Conservation (phyloP, 2,113 vertebrate genomes). For the Phainopepla nitens region DNA sequence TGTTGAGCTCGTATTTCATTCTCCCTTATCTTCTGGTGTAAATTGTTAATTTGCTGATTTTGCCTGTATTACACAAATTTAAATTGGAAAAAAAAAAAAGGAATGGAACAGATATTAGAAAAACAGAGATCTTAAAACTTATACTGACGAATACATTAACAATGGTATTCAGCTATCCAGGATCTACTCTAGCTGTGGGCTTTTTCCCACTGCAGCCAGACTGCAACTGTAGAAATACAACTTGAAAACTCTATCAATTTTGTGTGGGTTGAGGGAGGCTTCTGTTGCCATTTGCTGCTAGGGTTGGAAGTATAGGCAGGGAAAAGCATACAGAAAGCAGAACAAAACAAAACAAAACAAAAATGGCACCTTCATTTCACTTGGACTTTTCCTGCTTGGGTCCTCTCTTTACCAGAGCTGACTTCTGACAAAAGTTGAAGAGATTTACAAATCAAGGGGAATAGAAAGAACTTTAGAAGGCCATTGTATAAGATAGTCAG, state of each 20-base stretch:
- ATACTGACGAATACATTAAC: not conserved
- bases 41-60: conserved; percentile 89
- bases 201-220: not conserved
- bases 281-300: not conserved
- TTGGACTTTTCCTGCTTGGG: not conserved
- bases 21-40: conserved; percentile 89
- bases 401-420: not conserved
- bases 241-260: not conserved
- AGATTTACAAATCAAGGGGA: not conserved
- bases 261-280: not conserved
- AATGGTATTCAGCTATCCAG: not conserved
- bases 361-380: not conserved
- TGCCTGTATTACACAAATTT: conserved; percentile 79
- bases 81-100: not conserved
- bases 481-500: not conserved
- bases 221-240: not conserved
- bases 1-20: conserved; percentile 88
- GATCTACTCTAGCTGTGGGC: not conserved
- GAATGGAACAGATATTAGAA: not conserved
- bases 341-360: not conserved
- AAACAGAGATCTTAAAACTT: not conserved
- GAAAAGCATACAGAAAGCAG: not conserved
- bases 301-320: not conserved
- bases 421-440: not conserved
- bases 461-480: not conserved